Percentiles rank a stretch among this genome's conserved stretches.
Conservation (phyloP, 1,140 invertebrate species). For the Euura saliciscinereae region DNA sequence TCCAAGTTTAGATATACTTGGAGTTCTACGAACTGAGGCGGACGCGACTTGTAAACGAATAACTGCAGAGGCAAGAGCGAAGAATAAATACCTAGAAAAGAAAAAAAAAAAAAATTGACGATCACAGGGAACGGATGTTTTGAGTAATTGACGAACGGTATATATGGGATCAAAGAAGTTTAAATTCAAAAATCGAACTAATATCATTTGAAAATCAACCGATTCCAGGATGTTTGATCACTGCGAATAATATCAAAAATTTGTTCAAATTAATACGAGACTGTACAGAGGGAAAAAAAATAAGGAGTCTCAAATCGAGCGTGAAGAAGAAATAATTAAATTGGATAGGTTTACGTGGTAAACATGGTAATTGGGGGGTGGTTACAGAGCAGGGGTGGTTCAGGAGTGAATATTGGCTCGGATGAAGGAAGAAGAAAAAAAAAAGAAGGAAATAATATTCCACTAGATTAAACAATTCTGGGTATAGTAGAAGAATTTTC, state of each 20-base stretch:
- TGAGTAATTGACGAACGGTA: not conserved
- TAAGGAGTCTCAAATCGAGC: too few relatives aligned
- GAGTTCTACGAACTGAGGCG: not conserved
- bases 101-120: not conserved
- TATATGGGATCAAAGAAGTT: not conserved
- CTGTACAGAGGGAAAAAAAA: too few relatives aligned
- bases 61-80: not conserved
- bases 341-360: not conserved
- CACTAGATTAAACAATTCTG: conserved; percentile 44
- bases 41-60: not conserved
- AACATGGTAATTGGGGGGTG: conserved; percentile 4
- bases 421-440: not conserved
- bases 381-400: too few relatives aligned
- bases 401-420: not conserved
- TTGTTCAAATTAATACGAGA: too few relatives aligned
- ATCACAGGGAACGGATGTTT: not conserved
- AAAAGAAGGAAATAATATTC: conserved; percentile 42
- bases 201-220: too few relatives aligned
- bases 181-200: too few relatives aligned
- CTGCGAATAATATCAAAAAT: too few relatives aligned
- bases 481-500: not conserved
- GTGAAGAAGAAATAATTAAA: too few relatives aligned
- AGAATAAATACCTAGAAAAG: not conserved
- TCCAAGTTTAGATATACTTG: not conserved
- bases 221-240: too few relatives aligned